phyloP scores from a whole-genome alignment of 2,113 vertebrate genomes.

The Melanocharis versteri region DNA sequence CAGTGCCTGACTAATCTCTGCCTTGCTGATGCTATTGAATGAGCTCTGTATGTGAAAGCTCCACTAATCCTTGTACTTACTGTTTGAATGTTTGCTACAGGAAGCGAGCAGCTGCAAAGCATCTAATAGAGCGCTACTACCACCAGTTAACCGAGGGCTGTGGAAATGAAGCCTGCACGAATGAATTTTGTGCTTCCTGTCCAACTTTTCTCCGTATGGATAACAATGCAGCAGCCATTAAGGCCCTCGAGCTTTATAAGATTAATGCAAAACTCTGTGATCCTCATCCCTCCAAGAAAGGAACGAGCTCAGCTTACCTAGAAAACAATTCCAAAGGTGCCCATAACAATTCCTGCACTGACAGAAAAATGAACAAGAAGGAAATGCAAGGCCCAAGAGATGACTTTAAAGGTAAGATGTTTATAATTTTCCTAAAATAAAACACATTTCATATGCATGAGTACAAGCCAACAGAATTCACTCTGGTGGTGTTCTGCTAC shows the following conservation, averaged over 20 bases:
- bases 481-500: neutral
- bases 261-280: slow-evolving; percentile 98
- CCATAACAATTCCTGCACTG: slow-evolving; percentile 81
- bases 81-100: slow-evolving; percentile 86
- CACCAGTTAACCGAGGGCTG: slow-evolving; percentile 99
- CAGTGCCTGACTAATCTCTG: slow-evolving; percentile 70
- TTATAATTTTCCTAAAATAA: neutral
- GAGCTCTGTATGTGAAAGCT: slow-evolving; percentile 69
- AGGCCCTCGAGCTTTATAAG: slow-evolving; percentile 97
- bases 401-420: slow-evolving; percentile 87
- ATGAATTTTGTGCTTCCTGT: slow-evolving; percentile 97
- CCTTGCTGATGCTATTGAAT: slow-evolving; percentile 65
- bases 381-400: slow-evolving; percentile 82
- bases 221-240: slow-evolving; percentile 95
- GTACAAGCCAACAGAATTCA: neutral
- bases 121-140: slow-evolving; percentile 99
- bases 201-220: slow-evolving; percentile 91
- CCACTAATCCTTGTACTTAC: slow-evolving; percentile 77
- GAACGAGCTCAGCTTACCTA: slow-evolving; percentile 90
- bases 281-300: slow-evolving; percentile 95
- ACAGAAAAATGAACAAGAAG: slow-evolving; percentile 84
- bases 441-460: neutral
- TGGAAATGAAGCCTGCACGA: slow-evolving; percentile 98
- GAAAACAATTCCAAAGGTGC: slow-evolving; percentile 84
- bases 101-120: slow-evolving; percentile 99